Evolutionary conservation across 1,140 invertebrate genomes (phyloP), one percentile per base, ranked within the genome.

Genomic region (Patella vulgata): DNA sequence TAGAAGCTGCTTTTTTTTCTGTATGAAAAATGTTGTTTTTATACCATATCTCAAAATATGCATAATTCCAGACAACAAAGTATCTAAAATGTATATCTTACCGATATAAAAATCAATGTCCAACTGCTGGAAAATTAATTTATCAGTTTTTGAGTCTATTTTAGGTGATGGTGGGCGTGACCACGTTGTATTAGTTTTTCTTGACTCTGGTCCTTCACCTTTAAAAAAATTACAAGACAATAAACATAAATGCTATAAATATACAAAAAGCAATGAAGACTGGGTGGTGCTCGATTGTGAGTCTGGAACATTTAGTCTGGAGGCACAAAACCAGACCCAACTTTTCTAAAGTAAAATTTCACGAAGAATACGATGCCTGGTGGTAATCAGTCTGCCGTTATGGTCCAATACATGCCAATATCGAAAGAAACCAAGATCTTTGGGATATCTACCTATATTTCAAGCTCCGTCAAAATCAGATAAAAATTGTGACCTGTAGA

Each of bases 51-150:
- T n/a, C n/a, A n/a, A n/a, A n/a, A n/a, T n/a, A n/a, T n/a, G n/a
- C n/a, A n/a, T n/a, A n/a, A n/a, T n/a, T n/a, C n/a, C n/a, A n/a
- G n/a, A n/a, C n/a, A n/a, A n/a, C n/a, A n/a, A n/a, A n/a, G n/a
- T n/a, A n/a, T n/a, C n/a, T n/a, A n/a, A n/a, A n/a, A n/a, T n/a
- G n/a, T n/a, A n/a, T n/a, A n/a, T n/a, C 70, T 79, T 80, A 78
- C 93, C 93, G 80, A 90, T 89, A 77, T 97, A 98, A 86, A 95
- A 89, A 81, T 98, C 96, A 58, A 98, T 89, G 80, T 98, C 95
- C 40, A 84, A 64, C 58, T 84, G 82, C 43, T 84, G 81, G 54
- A 84, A 83, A 36, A 89, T 85, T 50, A 98, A 78, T 17, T 81
- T 81, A 75, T 95, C 89, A 42, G 80, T 77, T 4, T 91, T 88